Evolutionary conservation across 2,888 invertebrate genomes (phyloP).

Genomic region (Alcis repandata): DNA sequence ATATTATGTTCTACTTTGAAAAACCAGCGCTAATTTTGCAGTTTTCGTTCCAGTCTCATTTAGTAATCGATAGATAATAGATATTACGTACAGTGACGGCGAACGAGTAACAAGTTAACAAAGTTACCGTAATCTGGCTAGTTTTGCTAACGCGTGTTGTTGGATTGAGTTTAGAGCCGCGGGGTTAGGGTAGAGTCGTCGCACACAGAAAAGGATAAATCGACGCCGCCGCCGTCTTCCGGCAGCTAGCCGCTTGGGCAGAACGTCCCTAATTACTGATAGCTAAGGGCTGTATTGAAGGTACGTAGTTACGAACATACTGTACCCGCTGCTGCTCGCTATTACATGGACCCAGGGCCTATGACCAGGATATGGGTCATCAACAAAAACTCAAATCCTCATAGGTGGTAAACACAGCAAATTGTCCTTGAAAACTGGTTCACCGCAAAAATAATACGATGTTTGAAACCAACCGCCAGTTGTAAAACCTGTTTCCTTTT

Average conservation of each 20-base stretch:
- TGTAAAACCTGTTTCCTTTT: constrained; percentile 8
- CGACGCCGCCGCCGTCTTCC: background rate
- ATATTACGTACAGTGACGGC: background rate
- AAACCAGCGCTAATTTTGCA: background rate
- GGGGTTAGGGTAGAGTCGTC: background rate
- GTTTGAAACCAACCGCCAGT: background rate
- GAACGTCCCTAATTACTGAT: no score
- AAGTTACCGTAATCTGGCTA: constrained; percentile 11
- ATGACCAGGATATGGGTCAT: no score
- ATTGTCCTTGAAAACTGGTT: background rate
- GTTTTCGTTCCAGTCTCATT: background rate
- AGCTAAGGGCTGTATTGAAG: no score
- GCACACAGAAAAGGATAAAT: background rate
- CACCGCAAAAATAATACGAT: background rate
- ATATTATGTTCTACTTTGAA: no score
- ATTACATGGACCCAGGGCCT: no score
- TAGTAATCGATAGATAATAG: background rate
- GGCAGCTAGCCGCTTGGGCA: background rate
- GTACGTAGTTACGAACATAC: no score
- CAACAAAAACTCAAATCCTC: no score
- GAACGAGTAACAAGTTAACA: constrained; percentile 1
- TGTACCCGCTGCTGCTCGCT: no score
- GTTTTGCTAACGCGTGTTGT: constrained; percentile 10
- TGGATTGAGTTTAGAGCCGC: constrained; percentile 6
- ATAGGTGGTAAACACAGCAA: background rate